Evolutionary conservation across 2,113 vertebrate genomes (phyloP).

Genomic region (Bubalus kerabau): DNA sequence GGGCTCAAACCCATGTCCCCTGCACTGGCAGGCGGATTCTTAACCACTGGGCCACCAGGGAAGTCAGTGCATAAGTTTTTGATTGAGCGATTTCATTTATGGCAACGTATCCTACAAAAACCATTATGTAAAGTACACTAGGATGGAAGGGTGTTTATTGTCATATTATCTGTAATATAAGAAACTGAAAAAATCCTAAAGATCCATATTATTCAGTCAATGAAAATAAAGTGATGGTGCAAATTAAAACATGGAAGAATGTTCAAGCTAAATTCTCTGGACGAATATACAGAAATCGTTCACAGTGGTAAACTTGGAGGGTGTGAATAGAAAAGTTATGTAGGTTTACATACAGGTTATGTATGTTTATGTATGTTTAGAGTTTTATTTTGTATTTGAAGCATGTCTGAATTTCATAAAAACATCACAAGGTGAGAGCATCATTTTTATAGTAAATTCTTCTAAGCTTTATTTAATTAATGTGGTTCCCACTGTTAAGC

Average conservation of each 20-base stretch:
- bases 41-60: neutral
- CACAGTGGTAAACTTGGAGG: neutral
- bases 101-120: neutral
- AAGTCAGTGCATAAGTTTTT: neutral
- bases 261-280: neutral
- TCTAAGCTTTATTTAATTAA: conserved; percentile 14
- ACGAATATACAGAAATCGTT: neutral
- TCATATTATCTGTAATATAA: neutral
- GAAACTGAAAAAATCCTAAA: neutral
- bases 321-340: neutral
- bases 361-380: neutral
- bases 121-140: neutral
- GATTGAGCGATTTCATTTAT: neutral
- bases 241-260: neutral
- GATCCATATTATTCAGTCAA: neutral
- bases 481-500: neutral
- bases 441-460: neutral
- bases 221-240: neutral
- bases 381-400: neutral
- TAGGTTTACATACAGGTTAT: neutral
- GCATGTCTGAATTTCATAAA: neutral
- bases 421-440: neutral
- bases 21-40: neutral
- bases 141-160: neutral
- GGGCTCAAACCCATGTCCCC: neutral